Evolutionary conservation across 2,888 invertebrate genomes (phyloP).

Genomic region (Amphimallon solstitiale): DNA sequence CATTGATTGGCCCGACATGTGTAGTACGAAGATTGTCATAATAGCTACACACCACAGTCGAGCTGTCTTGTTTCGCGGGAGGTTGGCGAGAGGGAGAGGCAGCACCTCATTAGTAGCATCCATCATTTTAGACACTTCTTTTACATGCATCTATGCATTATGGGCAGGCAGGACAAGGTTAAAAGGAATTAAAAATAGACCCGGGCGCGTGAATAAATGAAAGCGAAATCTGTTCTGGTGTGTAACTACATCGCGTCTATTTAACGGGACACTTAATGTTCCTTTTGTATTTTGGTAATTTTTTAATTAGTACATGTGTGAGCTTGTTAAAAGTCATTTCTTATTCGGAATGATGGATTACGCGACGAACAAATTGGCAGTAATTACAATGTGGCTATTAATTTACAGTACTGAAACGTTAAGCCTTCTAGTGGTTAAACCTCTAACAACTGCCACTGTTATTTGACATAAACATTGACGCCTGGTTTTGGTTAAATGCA

Average conservation of each 20-base stretch:
- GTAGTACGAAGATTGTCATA: slow-evolving; percentile 53
- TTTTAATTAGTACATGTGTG: no score
- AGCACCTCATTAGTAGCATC: slow-evolving; percentile 60
- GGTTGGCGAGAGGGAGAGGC: slow-evolving; percentile 47
- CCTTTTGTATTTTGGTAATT: no score
- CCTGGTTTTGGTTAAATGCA: no score
- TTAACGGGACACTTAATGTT: background rate
- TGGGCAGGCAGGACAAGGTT: slow-evolving; percentile 31
- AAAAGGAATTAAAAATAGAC: slow-evolving; percentile 38
- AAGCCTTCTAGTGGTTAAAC: no score
- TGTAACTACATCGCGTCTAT: background rate
- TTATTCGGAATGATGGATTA: no score
- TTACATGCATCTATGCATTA: slow-evolving; percentile 45
- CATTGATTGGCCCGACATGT: slow-evolving; percentile 55
- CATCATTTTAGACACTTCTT: slow-evolving; percentile 54
- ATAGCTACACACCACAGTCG: slow-evolving; percentile 55
- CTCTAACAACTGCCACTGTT: no score
- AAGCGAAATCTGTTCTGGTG: slow-evolving; percentile 2
- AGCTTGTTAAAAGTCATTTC: no score
- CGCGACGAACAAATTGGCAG: no score
- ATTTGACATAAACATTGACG: no score
- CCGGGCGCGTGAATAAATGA: slow-evolving; percentile 8
- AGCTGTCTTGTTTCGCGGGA: slow-evolving; percentile 45
- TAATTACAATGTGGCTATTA: no score
- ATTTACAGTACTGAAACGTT: no score